Evolutionary conservation across 2,888 invertebrate species (phyloP), one percentile per base, ranked within the genome.

Genomic region (Parnassius apollo): DNA sequence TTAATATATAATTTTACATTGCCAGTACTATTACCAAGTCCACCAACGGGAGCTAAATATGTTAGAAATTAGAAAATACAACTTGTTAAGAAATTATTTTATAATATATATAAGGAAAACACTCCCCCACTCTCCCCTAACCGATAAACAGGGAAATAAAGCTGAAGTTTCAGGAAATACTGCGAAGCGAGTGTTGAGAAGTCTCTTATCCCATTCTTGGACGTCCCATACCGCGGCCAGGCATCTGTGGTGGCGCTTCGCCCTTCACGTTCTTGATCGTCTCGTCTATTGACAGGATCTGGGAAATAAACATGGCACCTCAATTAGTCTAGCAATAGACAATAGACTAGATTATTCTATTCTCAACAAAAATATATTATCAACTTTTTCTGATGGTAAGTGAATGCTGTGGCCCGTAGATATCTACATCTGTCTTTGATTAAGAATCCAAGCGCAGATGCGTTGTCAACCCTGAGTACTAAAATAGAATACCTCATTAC

Each of bases 241-340:
- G 88, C 50, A 89, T 88, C 66, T 89, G 89, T 58, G 87, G 89
- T 2, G 86, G 92, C 2, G 88, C 93, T 3, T 88, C 93, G 42
- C 88, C 88, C 75, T 95, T 96, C 48, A 95, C 97, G 84, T 98
- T 98, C 91, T 98, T 98, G 73, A 99, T 98, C 1, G 99, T 99
- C 87, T 99, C 99, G 80, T 99, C 99, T 1, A 99, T 98, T 0
- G 98, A 98, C 9, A 99, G 93, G 74, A 99, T 96, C 91, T 92
- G 85, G 18, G 18, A 42, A 42, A 64, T 45, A 57, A n/a, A n/a
- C 44, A 44, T 35, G 35, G 35, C 35, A 35, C 35, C 35, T 42
- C 25, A 42, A 51, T 8, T 57, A 22, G 12, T 25, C 13, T 18
- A 11, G 7, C 11, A 55, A 10, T 35, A 35, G 35, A 12, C 11